Conservation (phyloP, 2,113 vertebrate genomes). For the Bufo gargarizans region DNA sequence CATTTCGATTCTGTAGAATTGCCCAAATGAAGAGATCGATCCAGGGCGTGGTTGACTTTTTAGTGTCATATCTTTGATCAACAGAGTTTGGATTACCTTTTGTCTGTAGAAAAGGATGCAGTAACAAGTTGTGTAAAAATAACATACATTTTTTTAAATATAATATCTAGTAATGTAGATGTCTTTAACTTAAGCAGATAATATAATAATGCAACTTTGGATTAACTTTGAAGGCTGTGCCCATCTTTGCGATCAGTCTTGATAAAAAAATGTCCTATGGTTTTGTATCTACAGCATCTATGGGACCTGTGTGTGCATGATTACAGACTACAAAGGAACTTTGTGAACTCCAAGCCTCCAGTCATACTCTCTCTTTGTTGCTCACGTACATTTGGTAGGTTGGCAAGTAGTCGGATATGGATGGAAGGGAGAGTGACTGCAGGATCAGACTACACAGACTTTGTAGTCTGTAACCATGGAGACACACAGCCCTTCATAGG, state of each 20-base stretch:
- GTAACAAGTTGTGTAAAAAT: background rate
- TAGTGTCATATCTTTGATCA: background rate
- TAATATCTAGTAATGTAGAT: background rate
- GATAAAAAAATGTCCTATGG: background rate
- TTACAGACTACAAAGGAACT: background rate
- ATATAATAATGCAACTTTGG: too few relatives aligned
- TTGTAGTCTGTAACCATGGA: background rate
- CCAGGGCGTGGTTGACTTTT: constrained; percentile 72
- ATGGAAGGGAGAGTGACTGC: background rate
- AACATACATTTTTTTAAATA: background rate
- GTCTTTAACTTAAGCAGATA: background rate
- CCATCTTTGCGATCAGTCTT: too few relatives aligned
- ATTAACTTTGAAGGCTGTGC: too few relatives aligned
- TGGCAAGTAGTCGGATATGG: background rate
- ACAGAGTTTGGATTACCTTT: constrained; percentile 53
- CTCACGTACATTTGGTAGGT: too few relatives aligned
- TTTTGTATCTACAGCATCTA: background rate
- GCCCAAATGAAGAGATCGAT: constrained; percentile 84
- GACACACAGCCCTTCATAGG: background rate
- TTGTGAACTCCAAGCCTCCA: background rate
- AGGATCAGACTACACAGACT: background rate
- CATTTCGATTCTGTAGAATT: constrained; percentile 77
- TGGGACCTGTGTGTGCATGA: background rate
- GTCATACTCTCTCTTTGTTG: too few relatives aligned
- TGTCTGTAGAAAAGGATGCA: constrained; percentile 55